Evolutionary conservation across 2,113 vertebrate genomes (phyloP).

Genomic region (Brachirus orientalis): DNA sequence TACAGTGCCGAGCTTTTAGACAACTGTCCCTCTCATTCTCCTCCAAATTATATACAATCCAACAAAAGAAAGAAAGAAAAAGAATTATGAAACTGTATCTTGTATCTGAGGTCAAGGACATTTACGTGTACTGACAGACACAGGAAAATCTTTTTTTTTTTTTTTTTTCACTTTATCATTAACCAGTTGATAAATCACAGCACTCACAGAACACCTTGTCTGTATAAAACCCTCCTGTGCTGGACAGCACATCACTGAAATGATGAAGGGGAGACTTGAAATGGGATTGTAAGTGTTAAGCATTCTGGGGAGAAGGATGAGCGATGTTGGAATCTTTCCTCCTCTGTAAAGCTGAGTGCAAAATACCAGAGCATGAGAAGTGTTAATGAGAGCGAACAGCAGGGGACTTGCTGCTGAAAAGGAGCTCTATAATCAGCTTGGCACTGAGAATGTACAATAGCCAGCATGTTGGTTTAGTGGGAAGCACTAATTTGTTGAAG

Average conservation of each 20-base stretch:
- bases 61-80: too few species aligned
- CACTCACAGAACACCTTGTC: too few species aligned
- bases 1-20: too few species aligned
- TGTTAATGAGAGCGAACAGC: slow-evolving; percentile 22
- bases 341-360: slow-evolving; percentile 24
- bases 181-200: too few species aligned
- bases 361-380: slow-evolving; percentile 4
- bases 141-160: too few species aligned
- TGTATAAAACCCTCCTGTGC: neutral
- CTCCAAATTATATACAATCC: too few species aligned
- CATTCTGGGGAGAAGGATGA: slow-evolving; percentile 20
- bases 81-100: too few species aligned
- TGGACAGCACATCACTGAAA: slow-evolving; percentile 7
- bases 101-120: too few species aligned
- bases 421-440: slow-evolving; percentile 19
- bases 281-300: slow-evolving; percentile 13
- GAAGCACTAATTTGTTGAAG: slow-evolving; percentile 32
- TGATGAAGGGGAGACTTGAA: slow-evolving; percentile 17
- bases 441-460: slow-evolving; percentile 2
- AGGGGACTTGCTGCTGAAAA: neutral
- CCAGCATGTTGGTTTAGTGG: slow-evolving; percentile 17
- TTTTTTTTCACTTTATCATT: too few species aligned
- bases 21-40: too few species aligned
- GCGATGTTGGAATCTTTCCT: slow-evolving; percentile 32
- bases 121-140: too few species aligned